phyloP scores from a whole-genome alignment of 30 jellyfish, hydroid and myxozoan species.

The Cassiopea xamachana region DNA sequence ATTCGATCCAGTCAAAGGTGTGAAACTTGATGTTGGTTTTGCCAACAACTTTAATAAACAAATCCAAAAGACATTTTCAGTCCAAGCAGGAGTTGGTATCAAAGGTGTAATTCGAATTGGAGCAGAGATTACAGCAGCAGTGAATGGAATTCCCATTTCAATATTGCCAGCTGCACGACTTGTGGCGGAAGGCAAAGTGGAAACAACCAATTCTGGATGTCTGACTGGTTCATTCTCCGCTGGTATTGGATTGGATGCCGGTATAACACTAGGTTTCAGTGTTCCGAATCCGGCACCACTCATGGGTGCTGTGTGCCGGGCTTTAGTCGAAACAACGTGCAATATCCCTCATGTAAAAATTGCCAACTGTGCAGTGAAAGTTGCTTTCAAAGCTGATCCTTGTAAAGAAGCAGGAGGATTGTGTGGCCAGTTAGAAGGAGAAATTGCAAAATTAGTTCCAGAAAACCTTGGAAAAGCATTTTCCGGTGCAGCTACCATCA shows the following conservation, averaged over 20 bases:
- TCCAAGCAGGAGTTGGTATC: slow-evolving; percentile 12
- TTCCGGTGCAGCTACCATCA: background rate
- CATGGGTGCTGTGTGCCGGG: slow-evolving; percentile 30
- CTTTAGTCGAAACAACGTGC: background rate
- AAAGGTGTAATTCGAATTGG: slow-evolving; percentile 48
- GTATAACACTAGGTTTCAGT: slow-evolving; percentile 7
- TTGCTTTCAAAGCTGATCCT: slow-evolving; percentile 25
- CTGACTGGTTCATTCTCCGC: slow-evolving; percentile 27
- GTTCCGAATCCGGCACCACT: slow-evolving; percentile 21
- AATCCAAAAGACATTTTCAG: background rate
- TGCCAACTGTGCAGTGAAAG: background rate
- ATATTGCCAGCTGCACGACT: slow-evolving; percentile 28
- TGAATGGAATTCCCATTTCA: slow-evolving; percentile 36
- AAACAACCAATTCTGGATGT: background rate
- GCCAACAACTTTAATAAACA: slow-evolving; percentile 5
- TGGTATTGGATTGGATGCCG: slow-evolving; percentile 60
- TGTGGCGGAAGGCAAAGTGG: slow-evolving; percentile 31
- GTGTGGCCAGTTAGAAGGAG: slow-evolving; percentile 22
- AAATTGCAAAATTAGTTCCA: slow-evolving; percentile 10
- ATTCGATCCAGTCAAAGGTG: slow-evolving; percentile 39
- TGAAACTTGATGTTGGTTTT: slow-evolving; percentile 19
- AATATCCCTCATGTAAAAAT: background rate
- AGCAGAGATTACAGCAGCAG: slow-evolving; percentile 21
- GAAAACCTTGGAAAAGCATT: slow-evolving; percentile 18
- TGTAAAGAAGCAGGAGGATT: slow-evolving; percentile 31